These are phyloP conservation scores for Torymus aiolomorphi DNA, from an alignment of 2,888 invertebrate genomes.

Conservation along the genomic window DNA sequence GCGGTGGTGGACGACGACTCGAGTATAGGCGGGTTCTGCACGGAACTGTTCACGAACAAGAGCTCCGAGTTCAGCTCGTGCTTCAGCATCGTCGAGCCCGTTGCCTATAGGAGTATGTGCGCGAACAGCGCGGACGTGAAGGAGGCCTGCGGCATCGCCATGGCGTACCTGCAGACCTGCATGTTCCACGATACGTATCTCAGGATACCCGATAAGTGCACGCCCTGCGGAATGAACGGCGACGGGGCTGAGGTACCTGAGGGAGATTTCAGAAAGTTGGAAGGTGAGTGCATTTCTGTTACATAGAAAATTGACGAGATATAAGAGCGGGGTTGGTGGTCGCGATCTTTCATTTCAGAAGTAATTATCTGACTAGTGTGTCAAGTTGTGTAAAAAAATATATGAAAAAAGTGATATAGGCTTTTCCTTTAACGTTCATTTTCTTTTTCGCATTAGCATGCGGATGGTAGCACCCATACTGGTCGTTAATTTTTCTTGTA, in stretches of 20 bases:
- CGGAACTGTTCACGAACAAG: slow-evolving; percentile 70
- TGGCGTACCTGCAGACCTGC: slow-evolving; percentile 90
- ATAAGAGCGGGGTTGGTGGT: too few relatives aligned
- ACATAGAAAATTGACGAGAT: not conserved
- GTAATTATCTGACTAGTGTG: too few relatives aligned
- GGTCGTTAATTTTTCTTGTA: too few relatives aligned
- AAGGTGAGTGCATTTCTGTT: slow-evolving; percentile 72
- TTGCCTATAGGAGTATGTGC: slow-evolving; percentile 82
- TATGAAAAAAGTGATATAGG: too few relatives aligned
- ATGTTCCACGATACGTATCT: slow-evolving; percentile 84
- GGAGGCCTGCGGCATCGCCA: slow-evolving; percentile 85
- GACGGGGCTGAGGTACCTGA: slow-evolving; percentile 80
- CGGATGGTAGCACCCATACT: too few relatives aligned
- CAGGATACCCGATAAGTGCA: slow-evolving; percentile 87
- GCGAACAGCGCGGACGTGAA: slow-evolving; percentile 77
- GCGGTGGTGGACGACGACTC: not conserved
- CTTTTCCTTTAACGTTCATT: too few relatives aligned
- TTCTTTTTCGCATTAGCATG: too few relatives aligned
- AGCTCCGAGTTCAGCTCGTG: slow-evolving; percentile 73
- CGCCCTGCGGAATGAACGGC: slow-evolving; percentile 84
- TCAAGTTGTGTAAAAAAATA: too few relatives aligned
- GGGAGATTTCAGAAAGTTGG: slow-evolving; percentile 84
- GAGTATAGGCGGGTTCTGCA: slow-evolving; percentile 62
- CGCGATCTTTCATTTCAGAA: too few relatives aligned
- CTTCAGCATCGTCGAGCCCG: slow-evolving; percentile 78